phyloP scores from a whole-genome alignment of 2,888 invertebrate species.

The Strigamia crassipes region DNA sequence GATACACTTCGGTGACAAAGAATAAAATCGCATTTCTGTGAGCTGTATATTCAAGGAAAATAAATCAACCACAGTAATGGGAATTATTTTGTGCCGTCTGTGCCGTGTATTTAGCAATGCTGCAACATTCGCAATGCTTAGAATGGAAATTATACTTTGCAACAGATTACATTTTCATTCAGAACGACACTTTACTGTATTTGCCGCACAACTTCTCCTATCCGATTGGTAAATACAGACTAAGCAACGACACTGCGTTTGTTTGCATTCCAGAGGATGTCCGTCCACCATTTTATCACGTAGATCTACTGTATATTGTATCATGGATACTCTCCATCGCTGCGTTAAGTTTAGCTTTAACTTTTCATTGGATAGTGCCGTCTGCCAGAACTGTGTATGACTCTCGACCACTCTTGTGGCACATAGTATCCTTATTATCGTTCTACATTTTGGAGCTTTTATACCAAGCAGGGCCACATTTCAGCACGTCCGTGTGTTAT shows the following conservation, averaged over 20 bases:
- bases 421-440: not conserved
- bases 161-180: not conserved
- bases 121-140: not conserved
- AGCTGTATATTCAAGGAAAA: too few relatives aligned
- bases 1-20: not conserved
- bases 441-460: not conserved
- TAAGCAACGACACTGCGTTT: not conserved
- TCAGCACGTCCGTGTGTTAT: not conserved
- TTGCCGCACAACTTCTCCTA: not conserved
- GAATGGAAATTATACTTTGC: not conserved
- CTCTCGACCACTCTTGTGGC: not conserved
- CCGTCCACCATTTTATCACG: not conserved
- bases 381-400: not conserved
- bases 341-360: not conserved
- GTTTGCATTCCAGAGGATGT: slow-evolving; percentile 18
- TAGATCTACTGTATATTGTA: not conserved
- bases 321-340: not conserved
- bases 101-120: not conserved
- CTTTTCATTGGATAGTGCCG: not conserved
- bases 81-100: too few relatives aligned
- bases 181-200: not conserved
- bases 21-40: not conserved
- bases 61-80: too few relatives aligned
- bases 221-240: not conserved
- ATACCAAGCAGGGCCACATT: slow-evolving; percentile 4